These are phyloP conservation scores for Mystacornis crossleyi DNA, from an alignment of 2,113 vertebrate species.

Conservation along the genomic window DNA sequence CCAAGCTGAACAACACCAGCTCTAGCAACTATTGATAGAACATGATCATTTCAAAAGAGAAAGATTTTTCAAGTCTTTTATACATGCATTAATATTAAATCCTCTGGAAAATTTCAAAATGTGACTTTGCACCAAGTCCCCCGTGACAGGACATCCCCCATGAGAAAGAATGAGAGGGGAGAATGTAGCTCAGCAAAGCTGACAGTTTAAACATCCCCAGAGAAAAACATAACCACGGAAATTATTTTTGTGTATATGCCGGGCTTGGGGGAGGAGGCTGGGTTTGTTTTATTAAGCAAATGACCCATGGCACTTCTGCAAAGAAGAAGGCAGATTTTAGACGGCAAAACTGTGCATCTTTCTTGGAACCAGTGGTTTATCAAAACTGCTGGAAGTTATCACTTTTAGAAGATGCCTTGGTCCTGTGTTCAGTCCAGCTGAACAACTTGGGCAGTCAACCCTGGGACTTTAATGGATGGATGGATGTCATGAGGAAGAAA, in stretches of 20 bases:
- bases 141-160: not conserved
- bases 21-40: not conserved
- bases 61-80: not conserved
- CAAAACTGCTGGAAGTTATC: not conserved
- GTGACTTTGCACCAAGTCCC: not conserved
- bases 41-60: not conserved
- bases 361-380: not conserved
- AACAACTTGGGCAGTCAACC: not conserved
- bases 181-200: not conserved
- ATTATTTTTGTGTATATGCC: not conserved
- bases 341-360: not conserved
- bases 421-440: not conserved
- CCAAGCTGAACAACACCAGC: not conserved
- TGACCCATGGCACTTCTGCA: not conserved
- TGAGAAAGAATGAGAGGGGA: constrained; percentile 9
- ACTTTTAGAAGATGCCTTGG: not conserved
- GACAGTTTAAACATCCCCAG: constrained; percentile 28
- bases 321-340: not conserved
- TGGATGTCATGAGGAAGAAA: not conserved
- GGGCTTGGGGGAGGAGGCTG: not conserved
- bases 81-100: not conserved
- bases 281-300: constrained; percentile 31
- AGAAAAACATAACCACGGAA: constrained; percentile 5
- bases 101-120: constrained; percentile 30
- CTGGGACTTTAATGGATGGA: not conserved